phyloP scores from a whole-genome alignment of 2,797 vertebrate genomes.

The Myioborus melanocephalus region DNA sequence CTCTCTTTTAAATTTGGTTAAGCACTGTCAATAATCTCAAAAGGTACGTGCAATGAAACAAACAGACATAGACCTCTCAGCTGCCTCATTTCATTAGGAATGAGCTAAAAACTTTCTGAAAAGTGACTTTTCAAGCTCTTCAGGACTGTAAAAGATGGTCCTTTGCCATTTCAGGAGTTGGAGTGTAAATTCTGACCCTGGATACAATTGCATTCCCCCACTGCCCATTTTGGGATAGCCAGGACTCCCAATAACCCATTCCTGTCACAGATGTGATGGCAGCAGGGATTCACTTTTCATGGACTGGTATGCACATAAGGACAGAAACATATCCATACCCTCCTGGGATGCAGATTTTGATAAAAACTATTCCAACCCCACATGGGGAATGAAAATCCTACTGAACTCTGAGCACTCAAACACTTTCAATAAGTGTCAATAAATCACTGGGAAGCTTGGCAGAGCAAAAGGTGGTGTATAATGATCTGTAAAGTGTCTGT shows the following conservation, averaged over 20 bases:
- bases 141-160: background rate
- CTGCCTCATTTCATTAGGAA: background rate
- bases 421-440: background rate
- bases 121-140: background rate
- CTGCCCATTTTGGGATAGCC: background rate
- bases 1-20: background rate
- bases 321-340: background rate
- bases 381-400: background rate
- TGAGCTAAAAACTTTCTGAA: background rate
- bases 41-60: background rate
- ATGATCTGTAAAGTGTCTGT: background rate
- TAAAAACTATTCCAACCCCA: background rate
- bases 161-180: background rate
- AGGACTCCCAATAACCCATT: background rate
- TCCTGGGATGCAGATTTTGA: background rate
- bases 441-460: background rate
- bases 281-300: background rate
- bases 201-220: background rate
- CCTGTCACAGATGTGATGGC: background rate
- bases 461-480: background rate
- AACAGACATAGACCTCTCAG: background rate
- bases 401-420: background rate
- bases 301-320: accelerated
- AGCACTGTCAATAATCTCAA: background rate
- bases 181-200: background rate